Evolutionary conservation across 2,888 invertebrate genomes (phyloP), one percentile per base, ranked within the genome.

Genomic region (Drosophila atroscutellata): DNA sequence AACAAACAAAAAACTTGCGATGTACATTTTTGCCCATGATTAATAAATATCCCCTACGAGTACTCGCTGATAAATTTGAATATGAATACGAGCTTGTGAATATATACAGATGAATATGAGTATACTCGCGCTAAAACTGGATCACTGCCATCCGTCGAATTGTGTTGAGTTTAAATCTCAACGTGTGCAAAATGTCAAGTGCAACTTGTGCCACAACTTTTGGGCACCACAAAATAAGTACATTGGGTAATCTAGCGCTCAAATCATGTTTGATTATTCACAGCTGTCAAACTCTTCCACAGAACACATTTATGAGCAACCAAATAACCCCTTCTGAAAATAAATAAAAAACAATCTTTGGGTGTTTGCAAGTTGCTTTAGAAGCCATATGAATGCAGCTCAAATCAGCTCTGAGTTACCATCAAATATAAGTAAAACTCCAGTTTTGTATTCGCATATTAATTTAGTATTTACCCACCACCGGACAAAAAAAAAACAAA

Each of bases 111-210:
- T 39, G 36, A 51, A 36, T 62, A 15, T 49, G 49, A 28, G 49
- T 30, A 30, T 30, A 55, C 47, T 58, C 57, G 57, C 18, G 50
- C 18, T 3, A 28, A 9, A 39, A 56, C 39, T 56, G 30, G 28
- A 56, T 54, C 64, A 45, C 49, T 37, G 56, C 47, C 62, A 76
- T 58, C 71, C 72, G 51, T 62, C 66, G 60, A 74, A 77, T 74
- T 77, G 74, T 59, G 42, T 45, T 49, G 52, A 69, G 50, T 5
- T 42, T 56, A 64, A 64, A 57, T 51, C 51, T 15, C 71, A 77
- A 66, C 65, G 63, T 71, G 26, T 32, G 34, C 32, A 57, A 73
- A 86, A 86, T 84, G 84, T 84, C 84, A 84, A 84, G 84, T 86
- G 84, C 84, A 86, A 80, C 84, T 69, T 70, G 59, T 69, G 74